Conservation (phyloP, 2,797 vertebrate species). For the Danio kyathit region DNA sequence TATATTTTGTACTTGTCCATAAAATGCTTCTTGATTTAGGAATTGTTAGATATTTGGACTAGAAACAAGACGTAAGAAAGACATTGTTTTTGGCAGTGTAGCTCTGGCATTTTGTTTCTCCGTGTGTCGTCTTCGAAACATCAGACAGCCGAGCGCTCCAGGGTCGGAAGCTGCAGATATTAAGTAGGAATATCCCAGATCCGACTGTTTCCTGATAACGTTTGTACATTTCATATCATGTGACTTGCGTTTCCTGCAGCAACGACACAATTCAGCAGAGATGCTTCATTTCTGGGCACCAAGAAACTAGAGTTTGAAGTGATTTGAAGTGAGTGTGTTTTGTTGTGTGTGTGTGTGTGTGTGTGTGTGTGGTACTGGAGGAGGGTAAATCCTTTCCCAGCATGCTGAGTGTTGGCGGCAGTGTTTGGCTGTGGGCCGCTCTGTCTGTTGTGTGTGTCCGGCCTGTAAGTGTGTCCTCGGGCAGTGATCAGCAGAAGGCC, state of each 20-base stretch:
- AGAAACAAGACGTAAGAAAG: no score
- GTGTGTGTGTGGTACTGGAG: conserved; percentile 52
- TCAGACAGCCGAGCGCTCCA: not conserved
- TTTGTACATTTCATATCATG: conserved; percentile 16
- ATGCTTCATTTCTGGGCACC: conserved; percentile 5
- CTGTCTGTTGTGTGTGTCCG: conserved; percentile 59
- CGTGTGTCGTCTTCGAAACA: not conserved
- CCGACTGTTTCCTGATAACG: not conserved
- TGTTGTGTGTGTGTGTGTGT: conserved; percentile 3
- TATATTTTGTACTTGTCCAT: no score
- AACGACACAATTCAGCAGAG: conserved; percentile 1
- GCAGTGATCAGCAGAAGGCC: conserved; percentile 48
- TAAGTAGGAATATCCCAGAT: not conserved
- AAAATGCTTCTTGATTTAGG: no score
- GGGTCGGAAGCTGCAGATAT: not conserved
- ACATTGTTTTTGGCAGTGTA: not conserved
- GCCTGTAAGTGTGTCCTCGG: conserved; percentile 55
- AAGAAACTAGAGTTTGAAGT: not conserved
- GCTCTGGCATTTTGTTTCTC: not conserved
- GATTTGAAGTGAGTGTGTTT: conserved; percentile 39
- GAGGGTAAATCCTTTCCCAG: conserved; percentile 63
- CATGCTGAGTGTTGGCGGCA: conserved; percentile 63
- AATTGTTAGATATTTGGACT: no score
- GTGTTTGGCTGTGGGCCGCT: conserved; percentile 53
- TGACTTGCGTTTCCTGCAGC: conserved; percentile 27